A percentile compares a stretch with the other conserved stretches of the same genome.
phyloP scores from a whole-genome alignment of 1,140 invertebrate species.

The Drosophila pruinosa region DNA sequence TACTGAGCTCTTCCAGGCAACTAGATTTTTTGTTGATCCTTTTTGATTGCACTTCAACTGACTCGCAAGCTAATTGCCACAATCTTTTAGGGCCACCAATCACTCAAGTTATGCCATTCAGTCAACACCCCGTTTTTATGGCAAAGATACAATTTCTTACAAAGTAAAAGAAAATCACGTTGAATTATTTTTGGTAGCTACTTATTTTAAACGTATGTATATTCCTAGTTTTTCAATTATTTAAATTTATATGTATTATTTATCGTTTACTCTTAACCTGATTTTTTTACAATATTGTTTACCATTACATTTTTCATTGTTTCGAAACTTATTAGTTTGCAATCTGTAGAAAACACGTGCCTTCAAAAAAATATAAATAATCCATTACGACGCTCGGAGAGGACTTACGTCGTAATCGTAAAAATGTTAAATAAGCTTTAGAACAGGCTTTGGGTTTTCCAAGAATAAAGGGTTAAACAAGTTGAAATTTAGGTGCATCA shows the following conservation, averaged over 20 bases:
- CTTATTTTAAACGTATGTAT: too few species aligned
- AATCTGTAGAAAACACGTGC: not conserved
- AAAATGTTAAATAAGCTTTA: too few species aligned
- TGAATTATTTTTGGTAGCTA: too few species aligned
- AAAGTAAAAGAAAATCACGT: too few species aligned
- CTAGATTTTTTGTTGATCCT: not conserved
- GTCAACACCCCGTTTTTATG: too few species aligned
- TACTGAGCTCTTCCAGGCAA: not conserved
- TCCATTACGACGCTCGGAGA: too few species aligned
- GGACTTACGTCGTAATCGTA: too few species aligned
- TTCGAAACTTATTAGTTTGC: not conserved
- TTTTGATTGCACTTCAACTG: not conserved
- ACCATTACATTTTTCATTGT: too few species aligned
- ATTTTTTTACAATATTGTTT: not conserved
- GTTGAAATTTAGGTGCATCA: slow-evolving; percentile 2
- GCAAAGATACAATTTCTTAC: too few species aligned
- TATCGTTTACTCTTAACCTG: not conserved
- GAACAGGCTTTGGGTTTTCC: too few species aligned
- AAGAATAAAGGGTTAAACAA: slow-evolving; percentile 4
- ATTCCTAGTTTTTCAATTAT: not conserved
- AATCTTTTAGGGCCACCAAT: not conserved
- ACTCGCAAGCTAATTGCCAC: not conserved
- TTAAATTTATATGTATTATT: not conserved
- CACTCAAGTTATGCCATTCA: not conserved
- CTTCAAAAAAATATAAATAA: not conserved